Base-by-base conservation (phyloP, 2,113 vertebrate genomes). In the Urocynchramus pylzowi region DNA sequence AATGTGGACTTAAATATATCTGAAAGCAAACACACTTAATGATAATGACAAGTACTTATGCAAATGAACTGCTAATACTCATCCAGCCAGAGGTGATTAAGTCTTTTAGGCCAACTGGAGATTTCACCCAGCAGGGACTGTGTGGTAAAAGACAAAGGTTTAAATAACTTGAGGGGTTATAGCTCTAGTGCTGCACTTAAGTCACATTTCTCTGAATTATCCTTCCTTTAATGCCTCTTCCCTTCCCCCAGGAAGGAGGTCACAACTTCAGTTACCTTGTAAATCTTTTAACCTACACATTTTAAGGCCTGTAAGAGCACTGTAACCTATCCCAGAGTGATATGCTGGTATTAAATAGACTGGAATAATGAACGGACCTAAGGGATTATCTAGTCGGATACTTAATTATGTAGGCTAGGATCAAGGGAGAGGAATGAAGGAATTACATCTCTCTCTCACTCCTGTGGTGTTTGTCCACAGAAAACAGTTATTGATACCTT, bases 21-120 rank as follows among this genome's bases (percentile, higher is more conserved):
- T 96, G 92, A 93, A 97, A 95, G 94, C 93, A 97, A 97, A 97
- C 82, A 94, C 82, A 83, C 92, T 96, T 95, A 97, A 95, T 97
- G 87, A 86, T 97, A 97, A 96, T 97, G 94, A 93, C 92, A 95
- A 96, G 93, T 95, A 95, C 75, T 97, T 97, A 97, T 89, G 95
- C 88, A 96, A 96, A 96, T 98, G 67, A 93, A 61, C 90, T 94
- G 84, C 89, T 94, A 94, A 95, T 96, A 93, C 73, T 96, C 76
- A 94, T 97, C 93, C 85, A 95, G 84, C 84, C 92, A 97, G 93
- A 97, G 80, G 88, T 96, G 87, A 95, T 94, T 96, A 95, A 91
- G 75, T 69, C 91, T 97, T 97, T 81, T 63, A 96, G 95, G 92
- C 76, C 73, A 93, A 67, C 87, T 84, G 91, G 94, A 97, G 84